Evolutionary conservation across 2,113 vertebrate genomes (phyloP).

Genomic region (Boleophthalmus pectinirostris): DNA sequence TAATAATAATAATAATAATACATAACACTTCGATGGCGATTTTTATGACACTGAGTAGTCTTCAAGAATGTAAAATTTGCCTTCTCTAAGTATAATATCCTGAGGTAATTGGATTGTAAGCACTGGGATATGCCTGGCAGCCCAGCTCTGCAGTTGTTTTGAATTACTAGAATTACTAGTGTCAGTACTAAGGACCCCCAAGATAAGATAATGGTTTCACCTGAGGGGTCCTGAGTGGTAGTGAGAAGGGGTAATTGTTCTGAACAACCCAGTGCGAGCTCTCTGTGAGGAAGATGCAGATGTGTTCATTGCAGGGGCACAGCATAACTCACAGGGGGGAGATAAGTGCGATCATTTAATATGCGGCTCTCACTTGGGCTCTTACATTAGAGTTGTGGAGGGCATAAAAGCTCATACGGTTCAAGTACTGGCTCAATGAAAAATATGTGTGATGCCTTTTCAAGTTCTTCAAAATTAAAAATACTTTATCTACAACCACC

Average conservation of each 20-base stretch:
- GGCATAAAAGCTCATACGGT: neutral
- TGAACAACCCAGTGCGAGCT: constrained; percentile 69
- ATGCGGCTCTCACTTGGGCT: constrained; percentile 3
- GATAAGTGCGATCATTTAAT: constrained; percentile 15
- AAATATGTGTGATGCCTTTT: neutral
- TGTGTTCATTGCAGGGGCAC: constrained; percentile 11
- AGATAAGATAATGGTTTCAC: constrained; percentile 72
- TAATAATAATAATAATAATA: too few relatives aligned
- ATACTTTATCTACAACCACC: neutral
- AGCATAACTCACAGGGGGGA: constrained; percentile 17
- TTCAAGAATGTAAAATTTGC: neutral
- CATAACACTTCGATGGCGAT: too few relatives aligned
- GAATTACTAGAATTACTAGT: constrained; percentile 67
- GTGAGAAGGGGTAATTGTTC: constrained; percentile 71
- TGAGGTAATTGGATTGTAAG: constrained; percentile 39
- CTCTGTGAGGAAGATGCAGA: constrained; percentile 44
- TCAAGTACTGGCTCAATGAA: neutral
- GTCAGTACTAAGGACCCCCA: constrained; percentile 54
- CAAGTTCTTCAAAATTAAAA: neutral
- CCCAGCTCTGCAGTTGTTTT: constrained; percentile 47
- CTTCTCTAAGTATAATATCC: neutral
- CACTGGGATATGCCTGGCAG: constrained; percentile 31
- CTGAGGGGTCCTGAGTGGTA: constrained; percentile 66
- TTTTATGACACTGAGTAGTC: too few relatives aligned
- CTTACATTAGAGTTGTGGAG: neutral